A percentile compares a stretch with the other conserved stretches of the same genome.
These are phyloP conservation scores for Meiosimyza platycephala DNA, from an alignment of 2,888 invertebrate species.

Conservation along the genomic window DNA sequence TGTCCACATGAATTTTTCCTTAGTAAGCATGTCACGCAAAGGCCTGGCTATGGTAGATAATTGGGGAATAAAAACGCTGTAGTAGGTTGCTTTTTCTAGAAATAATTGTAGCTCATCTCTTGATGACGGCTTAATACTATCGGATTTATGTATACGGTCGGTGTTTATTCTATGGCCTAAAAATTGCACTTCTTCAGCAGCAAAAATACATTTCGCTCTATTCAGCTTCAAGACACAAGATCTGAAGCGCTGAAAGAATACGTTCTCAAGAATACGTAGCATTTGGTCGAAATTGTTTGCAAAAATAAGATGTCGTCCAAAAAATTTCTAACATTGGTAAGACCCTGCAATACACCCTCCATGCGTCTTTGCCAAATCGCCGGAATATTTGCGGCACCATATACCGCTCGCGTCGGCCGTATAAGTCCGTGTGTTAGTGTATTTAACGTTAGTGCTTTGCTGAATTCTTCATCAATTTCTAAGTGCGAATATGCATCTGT, in stretches of 20 bases:
- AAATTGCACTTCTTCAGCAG: slow-evolving; percentile 31
- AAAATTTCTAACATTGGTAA: too few species aligned
- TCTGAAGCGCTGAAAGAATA: slow-evolving; percentile 7
- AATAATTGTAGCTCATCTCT: slow-evolving; percentile 38
- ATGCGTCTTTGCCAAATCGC: slow-evolving; percentile 38
- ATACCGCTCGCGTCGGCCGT: background rate
- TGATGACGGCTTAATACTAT: slow-evolving; percentile 26
- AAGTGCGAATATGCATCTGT: slow-evolving; percentile 35
- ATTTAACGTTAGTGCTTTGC: slow-evolving; percentile 29
- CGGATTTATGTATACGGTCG: slow-evolving; percentile 33
- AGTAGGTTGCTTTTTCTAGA: background rate
- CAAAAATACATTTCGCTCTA: slow-evolving; percentile 31
- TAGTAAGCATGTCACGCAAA: too few species aligned
- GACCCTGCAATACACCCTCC: too few species aligned
- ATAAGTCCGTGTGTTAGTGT: slow-evolving; percentile 6
- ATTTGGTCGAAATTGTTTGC: slow-evolving; percentile 21
- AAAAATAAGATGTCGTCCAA: slow-evolving; percentile 25
- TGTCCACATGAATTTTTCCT: too few species aligned
- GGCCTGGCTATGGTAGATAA: too few species aligned
- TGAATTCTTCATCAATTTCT: slow-evolving; percentile 21
- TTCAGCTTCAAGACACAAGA: slow-evolving; percentile 21
- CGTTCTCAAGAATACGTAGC: slow-evolving; percentile 3
- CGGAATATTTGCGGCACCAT: slow-evolving; percentile 39
- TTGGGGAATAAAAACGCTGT: too few species aligned
- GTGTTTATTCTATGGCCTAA: slow-evolving; percentile 37